phyloP scores from a whole-genome alignment of 2,888 invertebrate genomes.

The Anticlea derivata region DNA sequence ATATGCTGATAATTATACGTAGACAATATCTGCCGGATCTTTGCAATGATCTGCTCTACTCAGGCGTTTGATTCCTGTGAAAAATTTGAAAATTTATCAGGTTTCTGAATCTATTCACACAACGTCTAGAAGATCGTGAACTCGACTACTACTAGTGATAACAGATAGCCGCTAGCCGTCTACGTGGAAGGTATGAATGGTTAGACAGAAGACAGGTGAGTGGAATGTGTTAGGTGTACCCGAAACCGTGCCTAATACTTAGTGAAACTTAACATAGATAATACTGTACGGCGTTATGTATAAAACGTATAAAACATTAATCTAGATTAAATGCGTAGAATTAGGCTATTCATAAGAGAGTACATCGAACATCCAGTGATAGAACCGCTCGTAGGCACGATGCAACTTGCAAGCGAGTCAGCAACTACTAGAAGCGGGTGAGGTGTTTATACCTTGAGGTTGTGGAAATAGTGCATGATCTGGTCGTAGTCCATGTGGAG shows the following conservation, averaged over 20 bases:
- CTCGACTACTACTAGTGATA: constrained; percentile 64
- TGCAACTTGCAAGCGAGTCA: constrained; percentile 65
- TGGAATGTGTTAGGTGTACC: constrained; percentile 56
- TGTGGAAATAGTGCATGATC: constrained; percentile 99
- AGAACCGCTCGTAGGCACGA: constrained; percentile 52
- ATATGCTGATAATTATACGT: constrained; percentile 88
- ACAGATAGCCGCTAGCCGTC: constrained; percentile 60
- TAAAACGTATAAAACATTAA: constrained; percentile 77
- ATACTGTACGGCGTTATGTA: constrained; percentile 70
- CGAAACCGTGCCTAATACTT: constrained; percentile 49
- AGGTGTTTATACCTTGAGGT: constrained; percentile 92
- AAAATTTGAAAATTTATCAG: constrained; percentile 75
- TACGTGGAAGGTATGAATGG: constrained; percentile 62
- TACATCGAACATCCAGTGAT: constrained; percentile 64
- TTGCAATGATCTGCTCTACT: constrained; percentile 94
- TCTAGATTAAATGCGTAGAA: constrained; percentile 79
- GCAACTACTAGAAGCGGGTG: constrained; percentile 78
- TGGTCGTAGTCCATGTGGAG: constrained; percentile 98
- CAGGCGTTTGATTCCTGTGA: constrained; percentile 94
- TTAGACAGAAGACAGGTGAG: constrained; percentile 50
- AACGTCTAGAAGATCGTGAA: constrained; percentile 52
- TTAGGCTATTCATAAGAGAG: constrained; percentile 80
- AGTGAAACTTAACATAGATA: constrained; percentile 61
- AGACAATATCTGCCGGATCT: constrained; percentile 90
- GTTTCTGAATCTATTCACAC: constrained; percentile 56